phyloP scores from a whole-genome alignment of 2,113 vertebrate genomes.

The Alaudala cheleensis region DNA sequence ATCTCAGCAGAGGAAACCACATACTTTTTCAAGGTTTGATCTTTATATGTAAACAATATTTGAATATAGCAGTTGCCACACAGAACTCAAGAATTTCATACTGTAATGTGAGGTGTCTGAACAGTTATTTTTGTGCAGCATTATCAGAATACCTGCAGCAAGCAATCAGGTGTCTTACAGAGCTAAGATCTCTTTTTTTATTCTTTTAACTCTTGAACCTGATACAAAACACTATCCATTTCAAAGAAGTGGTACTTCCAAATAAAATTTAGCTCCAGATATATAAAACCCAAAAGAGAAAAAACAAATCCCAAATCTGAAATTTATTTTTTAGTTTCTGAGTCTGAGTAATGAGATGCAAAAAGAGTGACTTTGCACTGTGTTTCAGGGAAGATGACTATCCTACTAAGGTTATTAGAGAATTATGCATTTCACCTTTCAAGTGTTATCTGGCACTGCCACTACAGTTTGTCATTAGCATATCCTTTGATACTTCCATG shows the following conservation, averaged over 20 bases:
- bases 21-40: neutral
- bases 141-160: neutral
- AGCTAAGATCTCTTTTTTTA: neutral
- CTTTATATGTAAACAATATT: neutral
- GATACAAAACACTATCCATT: neutral
- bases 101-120: neutral
- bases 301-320: neutral
- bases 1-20: neutral
- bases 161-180: neutral
- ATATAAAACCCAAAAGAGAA: neutral
- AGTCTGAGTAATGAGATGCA: neutral
- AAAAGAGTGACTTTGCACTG: neutral
- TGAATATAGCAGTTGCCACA: neutral
- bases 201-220: neutral
- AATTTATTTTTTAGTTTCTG: neutral
- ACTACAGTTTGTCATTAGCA: neutral
- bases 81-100: neutral
- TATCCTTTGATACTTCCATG: neutral
- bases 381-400: neutral
- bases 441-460: neutral
- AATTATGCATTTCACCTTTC: conserved; percentile 10
- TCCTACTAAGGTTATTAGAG: neutral
- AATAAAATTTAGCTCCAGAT: neutral
- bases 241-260: neutral
- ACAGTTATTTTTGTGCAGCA: neutral